phyloP scores from a whole-genome alignment of 2,888 invertebrate species.

The Trichacis sp. region DNA sequence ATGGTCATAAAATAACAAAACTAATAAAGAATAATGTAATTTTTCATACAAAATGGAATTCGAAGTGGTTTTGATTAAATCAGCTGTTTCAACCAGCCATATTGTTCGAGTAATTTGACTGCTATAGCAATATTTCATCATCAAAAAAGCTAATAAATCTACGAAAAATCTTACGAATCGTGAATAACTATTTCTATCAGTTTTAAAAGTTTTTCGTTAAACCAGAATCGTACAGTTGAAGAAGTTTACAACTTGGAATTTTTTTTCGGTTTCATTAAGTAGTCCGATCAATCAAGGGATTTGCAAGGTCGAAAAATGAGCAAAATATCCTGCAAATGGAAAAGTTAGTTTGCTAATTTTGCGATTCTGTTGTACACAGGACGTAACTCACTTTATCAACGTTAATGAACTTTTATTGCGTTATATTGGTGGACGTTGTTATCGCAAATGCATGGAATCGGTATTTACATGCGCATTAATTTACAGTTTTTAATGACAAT shows the following conservation, averaged over 20 bases:
- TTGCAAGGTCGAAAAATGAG: conserved; percentile 5
- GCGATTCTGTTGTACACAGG: background rate
- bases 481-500: background rate
- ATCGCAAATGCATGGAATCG: background rate
- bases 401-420: background rate
- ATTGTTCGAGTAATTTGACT: no score
- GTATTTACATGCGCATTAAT: conserved; percentile 1
- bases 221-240: background rate
- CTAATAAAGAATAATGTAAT: no score
- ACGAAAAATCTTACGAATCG: background rate
- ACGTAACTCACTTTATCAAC: background rate
- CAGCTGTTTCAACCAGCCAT: no score
- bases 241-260: background rate
- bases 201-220: conserved; percentile 3
- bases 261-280: conserved; percentile 1
- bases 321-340: background rate
- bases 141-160: background rate
- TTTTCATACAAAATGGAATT: no score
- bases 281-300: background rate
- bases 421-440: background rate
- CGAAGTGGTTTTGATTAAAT: no score
- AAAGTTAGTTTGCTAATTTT: conserved; percentile 5
- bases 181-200: background rate
- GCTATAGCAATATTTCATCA: no score
- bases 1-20: no score